Base-by-base conservation (phyloP, 2,888 invertebrate genomes). In the Antitype chi region DNA sequence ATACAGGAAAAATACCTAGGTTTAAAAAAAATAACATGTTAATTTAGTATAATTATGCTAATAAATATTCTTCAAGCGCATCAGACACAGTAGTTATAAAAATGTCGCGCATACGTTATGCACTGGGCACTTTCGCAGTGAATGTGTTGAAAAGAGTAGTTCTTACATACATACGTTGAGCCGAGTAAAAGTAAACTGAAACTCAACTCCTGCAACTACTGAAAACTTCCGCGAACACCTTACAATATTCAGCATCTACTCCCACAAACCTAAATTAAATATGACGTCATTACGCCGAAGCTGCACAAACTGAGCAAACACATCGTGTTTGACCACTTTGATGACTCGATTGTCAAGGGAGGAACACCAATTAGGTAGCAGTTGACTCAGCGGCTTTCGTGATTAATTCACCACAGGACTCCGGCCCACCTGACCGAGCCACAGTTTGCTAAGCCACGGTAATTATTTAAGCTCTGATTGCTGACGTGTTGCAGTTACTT, bases 391-490 rank as follows among this genome's bases (percentile, higher is more conserved):
- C 93, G 81, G 81, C 79, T 75, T 76, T 84, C 87, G 90, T 93
- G 91, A 93, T 94, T 94, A 93, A 93, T 93, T 93, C 90, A 92
- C 91, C 91, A 87, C 92, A 91, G 90, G 87, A 88, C 89, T 76
- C 57, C 79, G 68, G 72, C 28, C 82, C 91, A 92, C 91, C 92
- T 92, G 87, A 77, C 85, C 82, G 73, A 77, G 88, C 88, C 83
- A 87, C 83, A 87, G 92, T 92, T 92, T 91, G 89, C 90, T 90
- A 89, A 91, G 87, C 89, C 86, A 84, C 80, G 87, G 90, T 90
- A 90, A 91, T 91, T 91, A 91, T 90, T 89, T 85, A 89, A 84
- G 83, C 86, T 76, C 74, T 89, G 88, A 89, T 89, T 90, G 88
- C 75, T 76, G 70, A 81, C 69, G 81, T 79, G 78, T 81, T 76